Conservation (phyloP, 2,797 vertebrate species). For the Micromesistius poutassou region DNA sequence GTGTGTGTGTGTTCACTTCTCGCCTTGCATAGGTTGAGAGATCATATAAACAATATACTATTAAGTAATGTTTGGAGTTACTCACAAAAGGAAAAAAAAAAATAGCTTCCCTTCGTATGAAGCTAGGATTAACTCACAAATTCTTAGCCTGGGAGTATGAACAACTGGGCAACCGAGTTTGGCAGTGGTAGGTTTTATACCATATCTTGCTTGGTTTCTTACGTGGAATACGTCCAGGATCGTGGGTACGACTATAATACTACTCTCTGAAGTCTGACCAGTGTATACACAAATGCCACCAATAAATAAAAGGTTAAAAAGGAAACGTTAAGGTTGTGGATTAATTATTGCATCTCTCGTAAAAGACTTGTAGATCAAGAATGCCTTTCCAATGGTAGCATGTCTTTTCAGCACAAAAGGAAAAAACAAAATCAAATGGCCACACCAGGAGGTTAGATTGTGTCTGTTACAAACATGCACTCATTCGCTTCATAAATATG, state of each 20-base stretch:
- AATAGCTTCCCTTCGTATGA: not conserved
- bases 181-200: conserved; percentile 71
- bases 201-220: conserved; percentile 56
- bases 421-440: conserved; percentile 60
- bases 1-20: conserved; percentile 23
- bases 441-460: conserved; percentile 73
- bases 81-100: not conserved
- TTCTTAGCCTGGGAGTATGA: conserved; percentile 14
- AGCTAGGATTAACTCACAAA: not conserved
- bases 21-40: conserved; percentile 64
- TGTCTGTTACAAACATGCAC: conserved; percentile 81
- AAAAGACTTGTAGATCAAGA: conserved; percentile 62
- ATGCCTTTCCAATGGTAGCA: conserved; percentile 62
- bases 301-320: conserved; percentile 53
- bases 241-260: conserved; percentile 57
- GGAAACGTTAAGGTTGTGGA: conserved; percentile 74
- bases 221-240: conserved; percentile 41
- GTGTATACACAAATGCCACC: conserved; percentile 50
- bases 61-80: not conserved
- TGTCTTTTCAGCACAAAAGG: conserved; percentile 57
- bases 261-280: conserved; percentile 40
- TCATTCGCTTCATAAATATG: conserved; percentile 79
- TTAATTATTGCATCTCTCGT: conserved; percentile 82
- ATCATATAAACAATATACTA: conserved; percentile 44
- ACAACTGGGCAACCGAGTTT: conserved; percentile 67